Evolutionary conservation across 2,113 vertebrate species (phyloP), one percentile per base, ranked within the genome.

Genomic region (Bufo bufo): DNA sequence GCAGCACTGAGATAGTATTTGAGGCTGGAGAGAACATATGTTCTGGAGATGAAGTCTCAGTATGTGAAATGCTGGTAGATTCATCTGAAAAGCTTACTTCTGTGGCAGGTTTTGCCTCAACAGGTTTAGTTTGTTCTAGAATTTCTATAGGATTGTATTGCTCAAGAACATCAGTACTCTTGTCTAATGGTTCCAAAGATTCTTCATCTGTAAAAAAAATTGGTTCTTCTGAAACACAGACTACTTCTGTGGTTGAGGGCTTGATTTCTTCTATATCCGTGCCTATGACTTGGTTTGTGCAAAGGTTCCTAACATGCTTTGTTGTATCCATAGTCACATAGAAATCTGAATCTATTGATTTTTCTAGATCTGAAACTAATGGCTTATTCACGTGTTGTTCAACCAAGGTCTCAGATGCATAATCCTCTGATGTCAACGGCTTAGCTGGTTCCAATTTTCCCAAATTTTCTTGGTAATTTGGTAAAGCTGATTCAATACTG

Each of bases 11-110:
- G 6, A 63, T 19, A 19, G 79, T 61, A 47, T 61, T 45, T 19
- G 43, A 63, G 43, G 50, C 12, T 56, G n/a, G 77, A n/a, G 49
- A 52, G 23, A 23, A 56, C 6, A 19, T 54, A 14, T 23, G 13
- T 9, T 19, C 2, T 16, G 17, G 12, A 72, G 43, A 33, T 58
- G 50, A 23, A n/a, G 4, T 12, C 49, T 78, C 74, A 17, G 72
- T 6, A 49, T 47, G 47, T 49, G 74, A 52, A 54, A 78, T 71
- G 66, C 11, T 12, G 1, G 33, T 47, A n/a, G 58, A 20, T 47
- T 82, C 79, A 45, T 61, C 58, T 43, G 77, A 80, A 52, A 43
- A 59, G n/a, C n/a, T 43, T 80, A 58, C 23, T 47, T 75, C 72
- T 47, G 45, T 75, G 14, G 45, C 9, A 19, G 49, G 20, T n/a